Evolutionary conservation across 2,113 vertebrate genomes (phyloP).

Genomic region (Psilopsiagon aymara): DNA sequence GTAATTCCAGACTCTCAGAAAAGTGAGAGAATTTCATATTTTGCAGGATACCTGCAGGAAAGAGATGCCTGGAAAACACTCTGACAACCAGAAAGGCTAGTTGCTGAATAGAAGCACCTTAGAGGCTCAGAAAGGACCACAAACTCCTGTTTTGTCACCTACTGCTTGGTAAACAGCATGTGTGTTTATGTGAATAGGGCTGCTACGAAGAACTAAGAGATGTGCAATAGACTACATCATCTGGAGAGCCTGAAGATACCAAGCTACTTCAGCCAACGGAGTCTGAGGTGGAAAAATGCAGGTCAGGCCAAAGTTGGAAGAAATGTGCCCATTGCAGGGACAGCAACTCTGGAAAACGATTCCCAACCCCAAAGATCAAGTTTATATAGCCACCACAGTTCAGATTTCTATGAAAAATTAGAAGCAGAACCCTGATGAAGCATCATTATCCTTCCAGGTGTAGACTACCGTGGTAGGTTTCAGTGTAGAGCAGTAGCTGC

Average conservation of each 20-base stretch:
- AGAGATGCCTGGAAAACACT: constrained; percentile 10
- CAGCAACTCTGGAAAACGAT: background rate
- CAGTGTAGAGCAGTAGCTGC: background rate
- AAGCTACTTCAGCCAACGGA: background rate
- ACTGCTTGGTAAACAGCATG: background rate
- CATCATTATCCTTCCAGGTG: background rate
- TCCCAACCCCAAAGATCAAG: background rate
- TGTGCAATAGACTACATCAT: background rate
- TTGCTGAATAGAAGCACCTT: background rate
- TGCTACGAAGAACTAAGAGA: background rate
- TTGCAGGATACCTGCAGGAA: constrained; percentile 55
- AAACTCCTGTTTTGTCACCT: background rate
- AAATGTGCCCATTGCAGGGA: background rate
- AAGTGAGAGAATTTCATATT: constrained; percentile 45
- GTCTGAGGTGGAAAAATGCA: background rate
- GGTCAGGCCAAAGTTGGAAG: background rate
- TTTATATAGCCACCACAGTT: background rate
- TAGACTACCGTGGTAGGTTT: background rate
- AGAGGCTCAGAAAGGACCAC: background rate
- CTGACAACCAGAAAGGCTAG: background rate
- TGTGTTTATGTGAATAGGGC: background rate
- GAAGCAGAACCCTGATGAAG: background rate
- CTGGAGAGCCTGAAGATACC: background rate
- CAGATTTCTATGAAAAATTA: background rate
- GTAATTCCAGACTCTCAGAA: constrained; percentile 44